phyloP scores from a whole-genome alignment of 2,113 vertebrate species.

The Sphaerodactylus townsendi region DNA sequence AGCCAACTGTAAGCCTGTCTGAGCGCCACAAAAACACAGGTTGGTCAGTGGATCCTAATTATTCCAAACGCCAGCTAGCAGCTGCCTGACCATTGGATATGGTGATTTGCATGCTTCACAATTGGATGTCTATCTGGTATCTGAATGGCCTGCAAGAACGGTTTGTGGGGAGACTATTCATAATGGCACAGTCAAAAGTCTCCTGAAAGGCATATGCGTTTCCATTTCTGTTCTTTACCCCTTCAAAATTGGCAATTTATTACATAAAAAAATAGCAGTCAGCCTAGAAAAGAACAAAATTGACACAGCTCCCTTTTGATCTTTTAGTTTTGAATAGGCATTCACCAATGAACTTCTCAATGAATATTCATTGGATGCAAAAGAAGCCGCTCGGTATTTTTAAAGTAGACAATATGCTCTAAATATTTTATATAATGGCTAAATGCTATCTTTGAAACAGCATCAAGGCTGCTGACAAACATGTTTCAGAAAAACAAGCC shows the following conservation, averaged over 20 bases:
- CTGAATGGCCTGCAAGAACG: conserved; percentile 73
- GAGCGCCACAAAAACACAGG: conserved; percentile 55
- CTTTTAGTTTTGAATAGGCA: conserved; percentile 71
- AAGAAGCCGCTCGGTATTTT: conserved; percentile 62
- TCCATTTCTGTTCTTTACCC: conserved; percentile 74
- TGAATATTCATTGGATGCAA: conserved; percentile 77
- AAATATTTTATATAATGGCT: conserved; percentile 59
- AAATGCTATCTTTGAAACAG: conserved; percentile 12
- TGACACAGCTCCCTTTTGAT: conserved; percentile 76
- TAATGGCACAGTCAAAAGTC: conserved; percentile 72
- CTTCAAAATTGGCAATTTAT: conserved; percentile 77
- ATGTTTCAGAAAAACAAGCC: neutral
- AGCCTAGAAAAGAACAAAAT: conserved; percentile 73
- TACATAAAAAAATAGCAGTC: conserved; percentile 77
- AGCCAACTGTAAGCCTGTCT: conserved; percentile 56
- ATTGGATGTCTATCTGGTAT: conserved; percentile 71
- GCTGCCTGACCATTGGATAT: conserved; percentile 73
- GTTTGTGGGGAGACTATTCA: conserved; percentile 74
- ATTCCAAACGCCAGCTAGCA: conserved; percentile 72
- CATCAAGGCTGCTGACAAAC: neutral
- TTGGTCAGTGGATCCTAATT: conserved; percentile 59
- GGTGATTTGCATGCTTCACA: conserved; percentile 74
- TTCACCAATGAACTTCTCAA: conserved; percentile 72
- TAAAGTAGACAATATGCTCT: conserved; percentile 56
- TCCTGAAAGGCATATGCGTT: conserved; percentile 72